Percentiles rank a stretch among this genome's conserved stretches.
These are phyloP conservation scores for Idris sp. DNA, from an alignment of 1,140 invertebrate genomes.

Conservation along the genomic window DNA sequence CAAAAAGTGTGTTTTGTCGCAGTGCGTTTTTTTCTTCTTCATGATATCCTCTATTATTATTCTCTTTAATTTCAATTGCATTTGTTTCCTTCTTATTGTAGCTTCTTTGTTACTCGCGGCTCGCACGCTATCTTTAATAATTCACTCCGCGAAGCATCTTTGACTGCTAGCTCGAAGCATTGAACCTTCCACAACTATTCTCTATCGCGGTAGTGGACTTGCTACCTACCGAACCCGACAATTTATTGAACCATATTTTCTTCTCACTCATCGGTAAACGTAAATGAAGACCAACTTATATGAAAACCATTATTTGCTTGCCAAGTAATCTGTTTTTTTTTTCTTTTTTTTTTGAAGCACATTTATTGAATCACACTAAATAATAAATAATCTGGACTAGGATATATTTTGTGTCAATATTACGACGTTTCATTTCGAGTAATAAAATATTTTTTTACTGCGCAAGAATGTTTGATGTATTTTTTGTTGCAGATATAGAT, in stretches of 20 bases:
- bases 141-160: conserved; percentile 73
- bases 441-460: no score
- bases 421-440: conserved; percentile 5
- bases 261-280: conserved; percentile 37
- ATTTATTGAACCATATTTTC: conserved; percentile 53
- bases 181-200: conserved; percentile 49
- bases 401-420: conserved; percentile 8
- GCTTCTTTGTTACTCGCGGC: conserved; percentile 47
- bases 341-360: conserved; percentile 11
- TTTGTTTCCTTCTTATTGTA: conserved; percentile 33
- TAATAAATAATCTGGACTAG: conserved; percentile 16
- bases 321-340: no score
- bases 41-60: conserved; percentile 25
- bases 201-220: no score
- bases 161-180: conserved; percentile 52
- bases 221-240: conserved; percentile 47
- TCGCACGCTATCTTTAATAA: conserved; percentile 76
- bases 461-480: no score
- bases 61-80: conserved; percentile 46
- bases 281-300: conserved; percentile 39
- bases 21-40: conserved; percentile 24
- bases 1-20: conserved; percentile 20
- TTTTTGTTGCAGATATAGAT: no score
- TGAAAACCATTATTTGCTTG: conserved; percentile 29
- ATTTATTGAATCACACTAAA: conserved; percentile 20